Conservation (phyloP, 2,797 vertebrate genomes). For the Rachycentron canadum region DNA sequence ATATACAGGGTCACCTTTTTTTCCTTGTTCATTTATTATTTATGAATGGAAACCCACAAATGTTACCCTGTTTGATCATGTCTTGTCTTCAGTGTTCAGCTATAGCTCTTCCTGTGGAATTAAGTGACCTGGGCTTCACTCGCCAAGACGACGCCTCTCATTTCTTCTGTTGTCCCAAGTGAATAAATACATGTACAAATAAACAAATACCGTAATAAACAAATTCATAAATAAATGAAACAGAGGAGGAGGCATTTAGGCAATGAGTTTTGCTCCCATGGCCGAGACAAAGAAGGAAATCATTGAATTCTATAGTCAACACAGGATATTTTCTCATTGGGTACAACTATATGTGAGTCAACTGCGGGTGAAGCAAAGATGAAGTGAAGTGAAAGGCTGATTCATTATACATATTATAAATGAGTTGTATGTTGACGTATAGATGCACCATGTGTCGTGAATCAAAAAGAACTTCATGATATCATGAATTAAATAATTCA, state of each 20-base stretch:
- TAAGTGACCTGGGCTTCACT: background rate
- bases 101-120: background rate
- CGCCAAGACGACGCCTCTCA: background rate
- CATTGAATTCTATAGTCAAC: background rate
- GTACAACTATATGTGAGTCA: conserved; percentile 10
- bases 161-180: background rate
- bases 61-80: conserved; percentile 1
- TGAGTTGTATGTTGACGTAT: conserved; percentile 10
- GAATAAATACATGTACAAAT: conserved; percentile 7
- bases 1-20: background rate
- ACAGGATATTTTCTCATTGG: conserved; percentile 2
- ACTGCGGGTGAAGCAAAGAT: conserved; percentile 1
- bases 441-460: background rate
- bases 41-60: conserved; percentile 10
- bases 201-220: conserved; percentile 34
- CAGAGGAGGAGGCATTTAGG: conserved; percentile 65
- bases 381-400: conserved; percentile 18
- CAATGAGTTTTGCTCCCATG: conserved; percentile 8
- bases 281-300: conserved; percentile 2
- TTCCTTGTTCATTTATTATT: background rate
- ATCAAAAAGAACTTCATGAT: conserved; percentile 14
- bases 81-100: background rate
- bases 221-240: conserved; percentile 60
- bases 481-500: conserved; percentile 26
- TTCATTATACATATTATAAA: conserved; percentile 22